These are phyloP conservation scores for Unio delphinus DNA, from an alignment of 2,888 invertebrate genomes.

Conservation along the genomic window DNA sequence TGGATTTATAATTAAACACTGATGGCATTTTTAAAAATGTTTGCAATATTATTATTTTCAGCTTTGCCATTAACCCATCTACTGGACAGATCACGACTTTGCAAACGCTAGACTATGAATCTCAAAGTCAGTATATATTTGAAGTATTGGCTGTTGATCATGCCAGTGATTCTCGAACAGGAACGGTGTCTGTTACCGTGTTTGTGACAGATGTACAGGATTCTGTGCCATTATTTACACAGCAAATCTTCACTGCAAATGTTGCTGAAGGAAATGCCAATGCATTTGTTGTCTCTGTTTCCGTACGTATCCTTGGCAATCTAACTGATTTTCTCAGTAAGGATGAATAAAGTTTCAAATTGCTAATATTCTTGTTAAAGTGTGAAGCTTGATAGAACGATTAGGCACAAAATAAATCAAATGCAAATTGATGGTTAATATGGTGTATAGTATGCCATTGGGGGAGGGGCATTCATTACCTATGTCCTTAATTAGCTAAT, in stretches of 20 bases:
- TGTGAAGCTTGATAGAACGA: too few relatives aligned
- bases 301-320: slow-evolving; percentile 22
- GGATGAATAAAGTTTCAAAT: too few relatives aligned
- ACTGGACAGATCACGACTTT: slow-evolving; percentile 42
- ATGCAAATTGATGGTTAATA: too few relatives aligned
- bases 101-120: slow-evolving; percentile 48
- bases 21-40: too few relatives aligned
- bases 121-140: slow-evolving; percentile 29
- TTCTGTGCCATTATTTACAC: slow-evolving; percentile 53
- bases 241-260: slow-evolving; percentile 35
- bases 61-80: slow-evolving; percentile 36
- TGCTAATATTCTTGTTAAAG: too few relatives aligned
- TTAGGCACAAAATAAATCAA: too few relatives aligned
- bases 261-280: slow-evolving; percentile 40
- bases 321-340: too few relatives aligned
- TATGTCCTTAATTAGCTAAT: too few relatives aligned
- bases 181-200: slow-evolving; percentile 34
- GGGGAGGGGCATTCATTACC: too few relatives aligned
- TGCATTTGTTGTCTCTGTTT: slow-evolving; percentile 28
- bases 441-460: too few relatives aligned
- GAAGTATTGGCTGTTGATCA: slow-evolving; percentile 39
- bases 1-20: too few relatives aligned
- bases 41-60: slow-evolving; percentile 5
- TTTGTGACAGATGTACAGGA: slow-evolving; percentile 56
- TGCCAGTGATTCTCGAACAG: slow-evolving; percentile 33